Conservation (phyloP, 2,113 vertebrate genomes). For the Uria lomvia region DNA sequence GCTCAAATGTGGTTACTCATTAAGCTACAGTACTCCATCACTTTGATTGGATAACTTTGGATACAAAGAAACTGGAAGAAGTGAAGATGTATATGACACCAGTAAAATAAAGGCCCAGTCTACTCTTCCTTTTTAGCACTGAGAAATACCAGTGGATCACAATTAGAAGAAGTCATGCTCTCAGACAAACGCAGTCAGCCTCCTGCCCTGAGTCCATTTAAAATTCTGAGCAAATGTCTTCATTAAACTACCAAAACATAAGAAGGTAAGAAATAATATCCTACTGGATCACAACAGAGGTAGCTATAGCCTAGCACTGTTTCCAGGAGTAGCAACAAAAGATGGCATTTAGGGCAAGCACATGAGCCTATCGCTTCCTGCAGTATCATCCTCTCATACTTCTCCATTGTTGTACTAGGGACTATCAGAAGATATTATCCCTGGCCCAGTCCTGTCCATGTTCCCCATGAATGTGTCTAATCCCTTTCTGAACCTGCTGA, state of each 20-base stretch:
- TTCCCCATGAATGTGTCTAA: neutral
- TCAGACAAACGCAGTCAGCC: slow-evolving; percentile 71
- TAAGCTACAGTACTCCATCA: neutral
- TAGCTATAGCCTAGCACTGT: neutral
- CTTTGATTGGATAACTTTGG: neutral
- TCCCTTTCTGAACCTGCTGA: neutral
- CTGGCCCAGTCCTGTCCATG: neutral
- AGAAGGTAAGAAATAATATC: neutral
- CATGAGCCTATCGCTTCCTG: neutral
- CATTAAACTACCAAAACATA: slow-evolving; percentile 70
- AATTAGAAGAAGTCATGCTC: slow-evolving; percentile 68
- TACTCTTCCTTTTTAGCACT: neutral
- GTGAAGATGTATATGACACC: neutral
- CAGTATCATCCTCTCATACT: neutral
- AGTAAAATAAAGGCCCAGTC: neutral
- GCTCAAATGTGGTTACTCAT: neutral
- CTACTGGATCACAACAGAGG: neutral
- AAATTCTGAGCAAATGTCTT: slow-evolving; percentile 61
- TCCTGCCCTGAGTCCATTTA: slow-evolving; percentile 55
- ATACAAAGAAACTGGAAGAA: neutral
- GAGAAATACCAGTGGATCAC: slow-evolving; percentile 4
- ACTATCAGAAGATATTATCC: neutral
- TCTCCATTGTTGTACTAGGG: neutral
- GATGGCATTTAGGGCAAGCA: neutral
- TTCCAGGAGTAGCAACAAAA: neutral